A percentile compares a stretch with the other conserved stretches of the same genome.
Conservation (phyloP, 2,113 vertebrate genomes). For the Menura novaehollandiae region DNA sequence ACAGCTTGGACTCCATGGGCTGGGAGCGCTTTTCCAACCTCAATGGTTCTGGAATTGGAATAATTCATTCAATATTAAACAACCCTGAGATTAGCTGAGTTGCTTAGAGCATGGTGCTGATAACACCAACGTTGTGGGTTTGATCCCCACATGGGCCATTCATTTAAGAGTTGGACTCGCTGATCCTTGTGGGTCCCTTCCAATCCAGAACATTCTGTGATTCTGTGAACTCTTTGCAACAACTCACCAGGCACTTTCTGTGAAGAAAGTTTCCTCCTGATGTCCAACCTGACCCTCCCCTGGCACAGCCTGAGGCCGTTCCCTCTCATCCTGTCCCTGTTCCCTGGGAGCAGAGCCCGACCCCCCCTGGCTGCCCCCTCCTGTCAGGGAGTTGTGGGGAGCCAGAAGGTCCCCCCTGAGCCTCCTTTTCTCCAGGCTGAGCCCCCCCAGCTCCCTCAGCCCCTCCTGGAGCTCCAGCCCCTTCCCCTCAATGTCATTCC, state of each 20-base stretch:
- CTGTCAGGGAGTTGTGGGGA: neutral
- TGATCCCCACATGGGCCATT: no score
- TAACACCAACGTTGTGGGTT: neutral
- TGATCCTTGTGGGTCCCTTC: no score
- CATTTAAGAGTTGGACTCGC: fast-evolving
- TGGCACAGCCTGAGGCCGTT: neutral
- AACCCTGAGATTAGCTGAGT: neutral
- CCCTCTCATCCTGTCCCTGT: neutral
- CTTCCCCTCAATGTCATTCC: neutral
- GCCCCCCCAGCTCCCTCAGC: neutral
- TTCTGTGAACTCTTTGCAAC: no score
- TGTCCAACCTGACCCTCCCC: neutral
- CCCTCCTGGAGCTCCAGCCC: neutral
- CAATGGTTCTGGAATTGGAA: fast-evolving
- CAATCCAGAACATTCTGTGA: neutral
- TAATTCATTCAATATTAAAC: neutral
- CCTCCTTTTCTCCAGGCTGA: neutral
- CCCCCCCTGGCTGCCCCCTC: neutral
- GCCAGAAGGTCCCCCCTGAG: neutral
- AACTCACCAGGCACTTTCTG: neutral
- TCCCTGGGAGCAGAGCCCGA: neutral
- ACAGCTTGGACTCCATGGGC: fast-evolving
- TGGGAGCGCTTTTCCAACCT: fast-evolving
- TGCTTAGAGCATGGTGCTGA: neutral
- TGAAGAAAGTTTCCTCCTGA: neutral